Evolutionary conservation across 2,888 invertebrate genomes (phyloP), one percentile per base, ranked within the genome.

Genomic region (Heteromyza rotundicornis): DNA sequence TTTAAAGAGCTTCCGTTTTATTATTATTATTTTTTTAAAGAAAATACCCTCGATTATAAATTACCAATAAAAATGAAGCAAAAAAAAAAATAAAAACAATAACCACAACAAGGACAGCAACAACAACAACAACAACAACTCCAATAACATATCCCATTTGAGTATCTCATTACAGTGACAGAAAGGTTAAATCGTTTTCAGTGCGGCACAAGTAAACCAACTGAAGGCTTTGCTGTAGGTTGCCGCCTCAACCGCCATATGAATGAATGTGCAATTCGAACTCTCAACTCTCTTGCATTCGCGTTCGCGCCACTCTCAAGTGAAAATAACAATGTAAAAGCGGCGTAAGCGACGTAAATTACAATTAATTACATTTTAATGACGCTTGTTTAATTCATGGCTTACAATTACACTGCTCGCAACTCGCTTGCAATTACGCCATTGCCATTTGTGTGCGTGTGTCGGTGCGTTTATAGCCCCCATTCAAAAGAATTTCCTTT

Each of bases 321-420:
- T 19, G 36, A 36, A 54, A 17, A 20, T 54, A 16, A 20, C 22
- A 32, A n/a, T 36, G 54, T 32, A 54, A 23, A 35, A 35, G 59
- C 58, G 64, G 62, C 60, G 47, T 19, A 72, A 75, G 71, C 67
- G 71, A 76, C 71, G 78, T 76, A 72, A 76, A 79, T 76, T 77
- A 75, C 76, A 76, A 76, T 76, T 78, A 79, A 79, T 77, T 77
- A 77, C 76, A 77, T 78, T 78, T 78, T 78, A 78, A 78, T 79
- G 76, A 75, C 78, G 77, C 75, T 74, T 78, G 75, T 74, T 78
- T 77, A 77, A 76, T 78, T 76, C 72, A 76, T 76, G 72, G 73
- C 75, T 70, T 72, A 73, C 75, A 75, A 74, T 75, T 77, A 75
- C 76, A n/a, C n/a, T n/a, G n/a, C n/a, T n/a, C n/a, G n/a, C n/a